phyloP scores from a whole-genome alignment of 2,113 vertebrate species.

The Turdus rufiventris region DNA sequence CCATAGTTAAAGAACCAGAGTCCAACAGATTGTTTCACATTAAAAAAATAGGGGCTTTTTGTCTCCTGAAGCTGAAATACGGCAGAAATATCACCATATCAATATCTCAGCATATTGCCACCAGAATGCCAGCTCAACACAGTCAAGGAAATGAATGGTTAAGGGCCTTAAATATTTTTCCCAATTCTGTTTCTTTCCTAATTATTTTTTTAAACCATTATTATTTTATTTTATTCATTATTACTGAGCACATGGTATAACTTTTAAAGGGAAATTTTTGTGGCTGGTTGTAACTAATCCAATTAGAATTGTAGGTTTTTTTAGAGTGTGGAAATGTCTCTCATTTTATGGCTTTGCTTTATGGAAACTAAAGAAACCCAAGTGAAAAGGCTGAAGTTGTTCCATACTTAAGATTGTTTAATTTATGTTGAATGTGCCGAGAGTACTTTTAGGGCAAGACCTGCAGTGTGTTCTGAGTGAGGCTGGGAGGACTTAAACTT shows the following conservation, averaged over 20 bases:
- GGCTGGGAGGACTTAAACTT: background rate
- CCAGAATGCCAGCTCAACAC: background rate
- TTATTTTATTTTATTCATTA: background rate
- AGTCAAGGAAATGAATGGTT: background rate
- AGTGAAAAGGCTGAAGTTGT: conserved; percentile 22
- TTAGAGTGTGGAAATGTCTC: conserved; percentile 21
- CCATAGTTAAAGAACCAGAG: background rate
- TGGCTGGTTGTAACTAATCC: background rate
- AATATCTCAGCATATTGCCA: background rate
- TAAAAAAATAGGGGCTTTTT: background rate
- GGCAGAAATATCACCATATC: background rate
- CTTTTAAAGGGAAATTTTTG: conserved; percentile 7
- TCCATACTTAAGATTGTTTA: background rate
- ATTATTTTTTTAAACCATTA: background rate
- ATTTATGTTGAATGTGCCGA: background rate
- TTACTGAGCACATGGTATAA: background rate
- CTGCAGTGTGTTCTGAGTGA: background rate
- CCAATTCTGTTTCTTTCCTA: background rate
- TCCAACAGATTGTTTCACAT: background rate
- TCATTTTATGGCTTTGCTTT: background rate
- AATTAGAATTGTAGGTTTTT: conserved; percentile 30
- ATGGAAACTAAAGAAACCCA: background rate
- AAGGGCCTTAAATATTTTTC: background rate
- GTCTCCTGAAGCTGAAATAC: background rate
- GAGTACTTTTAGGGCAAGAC: background rate